These are phyloP conservation scores for Heliocidaris erythrogramma DNA, from an alignment of 35 echinoderm and acorn worm species.

Conservation along the genomic window DNA sequence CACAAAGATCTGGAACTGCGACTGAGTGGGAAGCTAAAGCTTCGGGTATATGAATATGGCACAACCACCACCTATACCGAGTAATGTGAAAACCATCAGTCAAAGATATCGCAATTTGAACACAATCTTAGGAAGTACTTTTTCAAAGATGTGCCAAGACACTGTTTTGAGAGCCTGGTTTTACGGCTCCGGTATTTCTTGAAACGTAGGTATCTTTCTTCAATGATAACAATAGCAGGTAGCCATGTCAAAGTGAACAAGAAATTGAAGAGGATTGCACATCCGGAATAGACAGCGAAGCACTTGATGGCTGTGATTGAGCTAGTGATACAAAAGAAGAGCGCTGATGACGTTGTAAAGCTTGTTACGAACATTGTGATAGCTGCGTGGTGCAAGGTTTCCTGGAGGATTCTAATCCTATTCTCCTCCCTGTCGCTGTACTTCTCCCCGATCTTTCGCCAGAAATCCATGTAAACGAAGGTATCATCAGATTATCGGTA, in stretches of 20 bases:
- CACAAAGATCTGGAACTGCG: conserved; percentile 78
- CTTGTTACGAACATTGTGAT: conserved; percentile 75
- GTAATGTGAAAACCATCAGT: conserved; percentile 45
- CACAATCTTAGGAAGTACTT: conserved; percentile 56
- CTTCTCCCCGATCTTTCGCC: conserved; percentile 26
- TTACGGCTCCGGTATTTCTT: background rate
- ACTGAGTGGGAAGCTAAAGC: conserved; percentile 58
- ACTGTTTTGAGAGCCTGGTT: background rate
- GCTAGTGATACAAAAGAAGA: conserved; percentile 56
- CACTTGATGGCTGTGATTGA: conserved; percentile 57
- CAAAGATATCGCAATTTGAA: conserved; percentile 79
- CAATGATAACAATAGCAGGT: conserved; percentile 50
- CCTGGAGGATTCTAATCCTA: conserved; percentile 1
- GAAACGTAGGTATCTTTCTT: conserved; percentile 30
- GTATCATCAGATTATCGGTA: conserved; percentile 57
- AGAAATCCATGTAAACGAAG: conserved; percentile 67
- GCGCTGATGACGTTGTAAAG: conserved; percentile 62
- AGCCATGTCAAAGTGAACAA: conserved; percentile 62
- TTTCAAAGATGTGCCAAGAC: conserved; percentile 51
- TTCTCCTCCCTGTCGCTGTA: background rate
- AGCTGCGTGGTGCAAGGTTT: conserved; percentile 54
- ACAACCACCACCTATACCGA: conserved; percentile 67
- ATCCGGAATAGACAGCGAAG: conserved; percentile 58
- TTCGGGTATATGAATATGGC: conserved; percentile 59
- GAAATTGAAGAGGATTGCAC: conserved; percentile 60